Evolutionary conservation across 2,888 invertebrate species (phyloP).

Genomic region (Galerucella calmariensis): DNA sequence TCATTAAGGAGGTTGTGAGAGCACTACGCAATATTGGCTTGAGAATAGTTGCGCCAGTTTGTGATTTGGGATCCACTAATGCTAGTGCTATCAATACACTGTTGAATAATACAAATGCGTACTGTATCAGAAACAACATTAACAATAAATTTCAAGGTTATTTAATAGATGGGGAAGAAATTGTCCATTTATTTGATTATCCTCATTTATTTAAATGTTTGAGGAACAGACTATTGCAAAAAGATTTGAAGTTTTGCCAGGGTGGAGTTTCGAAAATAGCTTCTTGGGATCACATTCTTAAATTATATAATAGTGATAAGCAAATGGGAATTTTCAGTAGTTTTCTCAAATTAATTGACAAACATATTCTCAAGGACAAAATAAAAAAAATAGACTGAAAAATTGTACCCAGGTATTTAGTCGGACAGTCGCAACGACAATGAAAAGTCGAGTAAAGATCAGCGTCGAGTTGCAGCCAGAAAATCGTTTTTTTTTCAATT

Average conservation of each 20-base stretch:
- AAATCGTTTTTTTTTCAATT: conserved; percentile 11
- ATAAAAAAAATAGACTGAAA: conserved; percentile 39
- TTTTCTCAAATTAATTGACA: conserved; percentile 40
- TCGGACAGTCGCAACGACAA: conserved; percentile 36
- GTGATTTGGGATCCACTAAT: conserved; percentile 53
- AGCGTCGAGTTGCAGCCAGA: conserved; percentile 25
- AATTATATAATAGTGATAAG: conserved; percentile 16
- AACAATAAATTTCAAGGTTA: too few relatives aligned
- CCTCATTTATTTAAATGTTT: too few relatives aligned
- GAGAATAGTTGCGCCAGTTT: conserved; percentile 50
- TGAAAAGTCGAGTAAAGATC: conserved; percentile 29
- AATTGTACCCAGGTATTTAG: conserved; percentile 45
- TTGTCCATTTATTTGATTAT: too few relatives aligned
- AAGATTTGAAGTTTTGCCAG: too few relatives aligned
- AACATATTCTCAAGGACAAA: conserved; percentile 37
- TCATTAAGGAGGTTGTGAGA: conserved; percentile 44
- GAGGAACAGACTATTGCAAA: too few relatives aligned
- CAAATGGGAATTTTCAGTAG: conserved; percentile 24
- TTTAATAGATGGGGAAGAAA: too few relatives aligned
- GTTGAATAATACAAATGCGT: conserved; percentile 35
- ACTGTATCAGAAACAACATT: conserved; percentile 19
- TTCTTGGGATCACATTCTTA: too few relatives aligned
- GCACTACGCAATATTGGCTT: conserved; percentile 43
- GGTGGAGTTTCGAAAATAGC: too few relatives aligned
- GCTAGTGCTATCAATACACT: conserved; percentile 45